Evolutionary conservation across 2,888 invertebrate species (phyloP).

Genomic region (Sarcophaga carnaria): DNA sequence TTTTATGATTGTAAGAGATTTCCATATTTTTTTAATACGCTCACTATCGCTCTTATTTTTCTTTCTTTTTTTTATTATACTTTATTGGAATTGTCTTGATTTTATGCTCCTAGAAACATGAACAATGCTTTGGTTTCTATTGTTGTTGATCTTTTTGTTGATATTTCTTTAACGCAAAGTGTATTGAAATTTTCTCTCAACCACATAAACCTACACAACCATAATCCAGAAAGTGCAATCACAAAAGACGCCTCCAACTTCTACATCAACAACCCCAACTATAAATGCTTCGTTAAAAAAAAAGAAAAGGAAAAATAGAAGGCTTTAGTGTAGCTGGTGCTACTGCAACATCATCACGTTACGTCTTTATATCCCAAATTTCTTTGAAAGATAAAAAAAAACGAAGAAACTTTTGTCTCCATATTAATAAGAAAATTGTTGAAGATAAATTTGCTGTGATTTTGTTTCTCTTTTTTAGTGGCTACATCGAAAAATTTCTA

Average conservation of each 20-base stretch:
- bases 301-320: no score
- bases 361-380: background rate
- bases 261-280: background rate
- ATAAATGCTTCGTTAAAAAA: no score
- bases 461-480: slow-evolving; percentile 10
- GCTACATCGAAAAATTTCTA: slow-evolving; percentile 2
- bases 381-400: background rate
- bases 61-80: slow-evolving; percentile 7
- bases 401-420: background rate
- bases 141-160: background rate
- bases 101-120: slow-evolving; percentile 28
- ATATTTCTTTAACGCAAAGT: slow-evolving; percentile 36
- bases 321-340: background rate
- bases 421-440: slow-evolving; percentile 35
- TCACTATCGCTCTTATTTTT: slow-evolving; percentile 7
- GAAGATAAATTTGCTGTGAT: slow-evolving; percentile 57
- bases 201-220: slow-evolving; percentile 56
- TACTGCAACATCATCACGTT: background rate
- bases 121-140: background rate
- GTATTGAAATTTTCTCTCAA: slow-evolving; percentile 54
- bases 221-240: slow-evolving; percentile 21
- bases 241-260: slow-evolving; percentile 22
- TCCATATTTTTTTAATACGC: background rate
- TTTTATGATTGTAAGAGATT: slow-evolving; percentile 63
- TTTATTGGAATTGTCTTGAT: slow-evolving; percentile 46